phyloP scores from a whole-genome alignment of 2,113 vertebrate genomes.

The Perccottus glenii region DNA sequence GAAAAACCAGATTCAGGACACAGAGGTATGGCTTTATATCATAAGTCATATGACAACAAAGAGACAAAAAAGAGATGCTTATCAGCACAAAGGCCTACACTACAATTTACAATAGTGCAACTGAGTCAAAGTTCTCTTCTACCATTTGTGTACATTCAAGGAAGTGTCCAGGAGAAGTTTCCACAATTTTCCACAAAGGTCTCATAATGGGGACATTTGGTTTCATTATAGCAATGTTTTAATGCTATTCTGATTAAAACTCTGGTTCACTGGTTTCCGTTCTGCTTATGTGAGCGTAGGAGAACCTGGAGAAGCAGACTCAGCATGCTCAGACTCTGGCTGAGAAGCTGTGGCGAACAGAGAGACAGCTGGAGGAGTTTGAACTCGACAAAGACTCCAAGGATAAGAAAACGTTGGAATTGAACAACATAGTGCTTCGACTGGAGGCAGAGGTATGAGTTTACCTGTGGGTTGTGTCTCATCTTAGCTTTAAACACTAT shows the following conservation, averaged over 20 bases:
- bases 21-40: slow-evolving; percentile 65
- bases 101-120: no score
- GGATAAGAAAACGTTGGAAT: slow-evolving; percentile 68
- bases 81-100: no score
- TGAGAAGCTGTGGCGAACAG: slow-evolving; percentile 80
- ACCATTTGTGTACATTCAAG: slow-evolving; percentile 4
- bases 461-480: not conserved
- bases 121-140: no score
- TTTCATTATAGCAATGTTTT: no score
- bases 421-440: slow-evolving; percentile 58
- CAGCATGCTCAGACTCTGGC: slow-evolving; percentile 63
- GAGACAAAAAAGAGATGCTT: no score
- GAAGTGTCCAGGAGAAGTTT: no score
- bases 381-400: slow-evolving; percentile 62
- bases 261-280: not conserved
- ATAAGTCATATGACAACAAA: not conserved
- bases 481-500: no score
- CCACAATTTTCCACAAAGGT: no score
- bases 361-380: slow-evolving; percentile 76
- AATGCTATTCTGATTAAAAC: no score
- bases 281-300: slow-evolving; percentile 65
- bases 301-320: slow-evolving; percentile 77
- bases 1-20: slow-evolving; percentile 78
- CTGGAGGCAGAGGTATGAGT: slow-evolving; percentile 76
- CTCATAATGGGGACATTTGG: no score